These are phyloP conservation scores for fruit fly (Drosophila melanogaster) DNA, from an alignment of 1,140 invertebrate species.

Conservation along the genomic window DNA sequence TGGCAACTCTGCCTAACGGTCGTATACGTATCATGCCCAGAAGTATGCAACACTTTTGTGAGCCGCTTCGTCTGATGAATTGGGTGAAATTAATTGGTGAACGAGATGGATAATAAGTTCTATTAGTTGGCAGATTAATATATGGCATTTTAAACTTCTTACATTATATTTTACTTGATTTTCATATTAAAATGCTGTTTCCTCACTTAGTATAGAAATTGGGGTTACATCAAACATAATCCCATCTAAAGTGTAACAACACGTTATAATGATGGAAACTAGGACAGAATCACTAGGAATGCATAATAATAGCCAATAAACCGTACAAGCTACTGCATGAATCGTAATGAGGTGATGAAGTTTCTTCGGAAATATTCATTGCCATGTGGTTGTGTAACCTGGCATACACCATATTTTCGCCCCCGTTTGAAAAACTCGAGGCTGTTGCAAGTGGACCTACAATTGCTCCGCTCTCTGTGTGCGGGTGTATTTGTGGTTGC, in stretches of 20 bases:
- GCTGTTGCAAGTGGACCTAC: slow-evolving; percentile 25
- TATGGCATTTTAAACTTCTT: background rate
- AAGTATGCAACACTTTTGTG: slow-evolving; percentile 62
- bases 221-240: too few species aligned
- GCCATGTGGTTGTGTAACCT: slow-evolving; percentile 14
- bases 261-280: too few species aligned
- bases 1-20: slow-evolving; percentile 29
- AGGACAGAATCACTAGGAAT: background rate
- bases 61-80: slow-evolving; percentile 6
- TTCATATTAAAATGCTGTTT: too few species aligned
- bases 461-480: slow-evolving; percentile 2
- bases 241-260: too few species aligned
- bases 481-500: slow-evolving; percentile 43
- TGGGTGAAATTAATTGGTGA: slow-evolving; percentile 1
- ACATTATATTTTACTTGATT: too few species aligned
- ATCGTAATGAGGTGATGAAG: slow-evolving; percentile 17
- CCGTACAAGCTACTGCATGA: background rate
- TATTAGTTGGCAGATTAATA: background rate
- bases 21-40: slow-evolving; percentile 51
- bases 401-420: background rate
- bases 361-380: slow-evolving; percentile 16
- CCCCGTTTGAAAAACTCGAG: slow-evolving; percentile 39
- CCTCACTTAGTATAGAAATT: too few species aligned
- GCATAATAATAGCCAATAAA: background rate
- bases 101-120: background rate